Evolutionary conservation across 2,113 vertebrate species (phyloP), one percentile per base, ranked within the genome.

Genomic region (Dryoscopus gambensis): DNA sequence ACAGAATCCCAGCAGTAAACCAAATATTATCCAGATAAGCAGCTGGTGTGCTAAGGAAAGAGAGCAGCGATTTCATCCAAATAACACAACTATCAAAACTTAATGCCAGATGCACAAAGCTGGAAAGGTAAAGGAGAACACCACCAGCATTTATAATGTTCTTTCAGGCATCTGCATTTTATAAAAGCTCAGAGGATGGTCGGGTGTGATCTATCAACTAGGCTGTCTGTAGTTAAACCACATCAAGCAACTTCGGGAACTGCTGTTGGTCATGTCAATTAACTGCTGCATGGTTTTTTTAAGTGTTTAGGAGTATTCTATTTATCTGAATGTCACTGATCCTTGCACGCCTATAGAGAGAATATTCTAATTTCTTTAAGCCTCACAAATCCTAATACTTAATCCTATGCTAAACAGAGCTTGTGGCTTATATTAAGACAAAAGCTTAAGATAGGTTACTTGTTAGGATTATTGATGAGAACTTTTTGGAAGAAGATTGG

Each of bases 41-140:
- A 82, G 13, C 20, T 53, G 15, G 19, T 24, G 3, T 18, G 39
- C 10, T 33, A n/a, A 73, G 49, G n/a, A 87, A 84, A 59, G 37
- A 49, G 14, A 76, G 22, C 6, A 83, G 15, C 0, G 2, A 23
- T 57, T 92, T 53, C 23, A 69, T 28, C 9, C 8, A 80, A 46
- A 19, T 16, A 76, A 53, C 9, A 2, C 15, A 76, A 24, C 57
- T 42, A 42, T 30, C 16, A 60, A 88, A 84, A 40, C 4, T n/a
- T 67, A 50, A 46, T 10, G 1, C 14, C 7, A 57, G 8, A 35
- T 35, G 8, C 6, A 42, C 21, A 84, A 12, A 35, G 7, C 16
- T 40, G 0, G 9, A 17, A 62, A 62, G 0, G 2, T 6, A 87
- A 5, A 37, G 5, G 4, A 74, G 19, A 60, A 5, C 27, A 73